These are phyloP conservation scores for Aplocera efformata DNA, from an alignment of 2,888 invertebrate genomes.

Conservation along the genomic window DNA sequence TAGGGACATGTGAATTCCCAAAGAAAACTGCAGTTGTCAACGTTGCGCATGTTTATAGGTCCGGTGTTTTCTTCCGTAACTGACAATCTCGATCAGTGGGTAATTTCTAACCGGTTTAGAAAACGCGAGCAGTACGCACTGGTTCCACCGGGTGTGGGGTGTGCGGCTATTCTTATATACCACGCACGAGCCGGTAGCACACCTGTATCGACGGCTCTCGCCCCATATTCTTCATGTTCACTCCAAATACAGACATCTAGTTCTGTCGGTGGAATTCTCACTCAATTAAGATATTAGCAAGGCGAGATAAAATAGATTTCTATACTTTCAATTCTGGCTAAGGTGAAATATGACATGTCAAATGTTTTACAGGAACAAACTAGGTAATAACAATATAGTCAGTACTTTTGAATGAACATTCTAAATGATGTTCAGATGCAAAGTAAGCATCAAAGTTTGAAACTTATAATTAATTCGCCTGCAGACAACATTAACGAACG, in stretches of 20 bases:
- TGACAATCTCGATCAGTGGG: conserved; percentile 76
- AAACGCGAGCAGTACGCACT: conserved; percentile 58
- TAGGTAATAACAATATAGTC: no score
- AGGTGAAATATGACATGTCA: background rate
- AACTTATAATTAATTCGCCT: conserved; percentile 14
- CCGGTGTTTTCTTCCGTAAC: conserved; percentile 75
- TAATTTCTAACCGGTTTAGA: conserved; percentile 81
- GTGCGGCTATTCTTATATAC: conserved; percentile 48
- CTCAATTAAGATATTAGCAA: conserved; percentile 26
- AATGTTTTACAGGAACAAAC: no score
- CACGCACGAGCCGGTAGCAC: conserved; percentile 24
- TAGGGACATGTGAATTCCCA: conserved; percentile 31
- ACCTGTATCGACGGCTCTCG: conserved; percentile 51
- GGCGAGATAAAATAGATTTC: conserved; percentile 16
- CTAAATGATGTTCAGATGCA: conserved; percentile 1
- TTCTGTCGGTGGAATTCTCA: conserved; percentile 23
- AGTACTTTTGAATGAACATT: no score
- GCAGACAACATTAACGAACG: conserved; percentile 12
- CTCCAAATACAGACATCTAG: conserved; percentile 39
- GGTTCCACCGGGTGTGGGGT: conserved; percentile 26
- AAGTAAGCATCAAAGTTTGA: no score
- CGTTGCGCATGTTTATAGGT: conserved; percentile 57
- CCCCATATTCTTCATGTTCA: conserved; percentile 51
- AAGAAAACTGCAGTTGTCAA: conserved; percentile 60
- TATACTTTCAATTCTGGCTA: conserved; percentile 12